Conservation (phyloP, 2,888 invertebrate species). For the Dendrolimus pini region DNA sequence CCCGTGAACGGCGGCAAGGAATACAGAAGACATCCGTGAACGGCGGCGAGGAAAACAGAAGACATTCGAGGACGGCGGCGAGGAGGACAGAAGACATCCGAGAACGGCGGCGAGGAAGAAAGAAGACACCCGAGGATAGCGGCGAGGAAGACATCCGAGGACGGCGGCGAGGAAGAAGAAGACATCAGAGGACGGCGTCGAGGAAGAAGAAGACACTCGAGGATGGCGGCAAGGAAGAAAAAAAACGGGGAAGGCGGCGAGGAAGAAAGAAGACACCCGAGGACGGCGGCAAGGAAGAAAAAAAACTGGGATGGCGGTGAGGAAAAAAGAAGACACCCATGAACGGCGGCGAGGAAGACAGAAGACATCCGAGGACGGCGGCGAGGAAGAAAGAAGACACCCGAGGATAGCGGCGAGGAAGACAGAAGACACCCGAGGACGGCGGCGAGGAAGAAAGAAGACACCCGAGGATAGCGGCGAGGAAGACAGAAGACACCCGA, state of each 20-base stretch:
- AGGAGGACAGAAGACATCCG: neutral
- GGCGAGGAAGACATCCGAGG: neutral
- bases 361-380: neutral
- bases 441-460: neutral
- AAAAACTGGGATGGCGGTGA: neutral
- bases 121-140: neutral
- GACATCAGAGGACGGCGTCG: neutral
- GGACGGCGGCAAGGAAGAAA: neutral
- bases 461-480: neutral
- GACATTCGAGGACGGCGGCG: neutral
- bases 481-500: neutral
- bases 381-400: neutral
- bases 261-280: neutral
- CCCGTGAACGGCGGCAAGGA: no score
- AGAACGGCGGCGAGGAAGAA: neutral
- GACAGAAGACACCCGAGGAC: neutral
- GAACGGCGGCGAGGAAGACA: neutral
- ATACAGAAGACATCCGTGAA: neutral
- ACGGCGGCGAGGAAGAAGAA: neutral
- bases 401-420: neutral
- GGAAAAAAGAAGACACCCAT: neutral
- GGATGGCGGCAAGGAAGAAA: neutral
- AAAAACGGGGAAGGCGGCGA: neutral
- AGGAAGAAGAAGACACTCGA: neutral
- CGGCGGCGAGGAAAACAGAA: neutral